Evolutionary conservation across 2,888 invertebrate genomes (phyloP).

Genomic region (Tipula unca): DNA sequence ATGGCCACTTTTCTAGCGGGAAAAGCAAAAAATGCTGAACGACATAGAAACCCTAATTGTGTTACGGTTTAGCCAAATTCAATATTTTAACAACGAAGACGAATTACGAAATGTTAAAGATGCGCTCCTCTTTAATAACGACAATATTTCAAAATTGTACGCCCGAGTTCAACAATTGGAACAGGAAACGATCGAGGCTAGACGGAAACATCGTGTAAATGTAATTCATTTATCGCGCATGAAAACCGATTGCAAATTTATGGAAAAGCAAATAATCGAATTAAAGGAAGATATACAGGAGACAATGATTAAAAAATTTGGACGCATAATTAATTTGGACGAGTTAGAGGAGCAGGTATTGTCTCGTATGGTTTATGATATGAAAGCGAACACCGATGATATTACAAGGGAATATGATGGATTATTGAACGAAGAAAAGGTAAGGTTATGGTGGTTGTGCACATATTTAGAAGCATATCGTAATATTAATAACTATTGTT

Average conservation of each 20-base stretch:
- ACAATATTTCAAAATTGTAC: constrained; percentile 49
- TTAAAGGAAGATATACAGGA: constrained; percentile 47
- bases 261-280: constrained; percentile 50
- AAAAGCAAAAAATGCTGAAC: constrained; percentile 70
- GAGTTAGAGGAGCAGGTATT: constrained; percentile 50
- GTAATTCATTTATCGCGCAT: constrained; percentile 60
- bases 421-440: constrained; percentile 41
- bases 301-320: constrained; percentile 50
- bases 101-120: constrained; percentile 41
- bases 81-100: constrained; percentile 45
- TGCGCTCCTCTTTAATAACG: constrained; percentile 56
- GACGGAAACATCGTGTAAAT: constrained; percentile 51
- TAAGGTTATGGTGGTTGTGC: too few species aligned
- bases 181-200: constrained; percentile 55
- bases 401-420: constrained; percentile 42
- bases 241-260: constrained; percentile 58
- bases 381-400: constrained; percentile 45
- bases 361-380: constrained; percentile 46
- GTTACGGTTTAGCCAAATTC: constrained; percentile 60
- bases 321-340: constrained; percentile 45
- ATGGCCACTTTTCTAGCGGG: constrained; percentile 44
- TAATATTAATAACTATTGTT: constrained; percentile 19
- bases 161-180: constrained; percentile 55
- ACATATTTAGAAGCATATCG: too few species aligned
- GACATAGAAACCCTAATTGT: constrained; percentile 62